phyloP scores from a whole-genome alignment of 2,888 invertebrate genomes.

The Zhuqinia jingwanae region DNA sequence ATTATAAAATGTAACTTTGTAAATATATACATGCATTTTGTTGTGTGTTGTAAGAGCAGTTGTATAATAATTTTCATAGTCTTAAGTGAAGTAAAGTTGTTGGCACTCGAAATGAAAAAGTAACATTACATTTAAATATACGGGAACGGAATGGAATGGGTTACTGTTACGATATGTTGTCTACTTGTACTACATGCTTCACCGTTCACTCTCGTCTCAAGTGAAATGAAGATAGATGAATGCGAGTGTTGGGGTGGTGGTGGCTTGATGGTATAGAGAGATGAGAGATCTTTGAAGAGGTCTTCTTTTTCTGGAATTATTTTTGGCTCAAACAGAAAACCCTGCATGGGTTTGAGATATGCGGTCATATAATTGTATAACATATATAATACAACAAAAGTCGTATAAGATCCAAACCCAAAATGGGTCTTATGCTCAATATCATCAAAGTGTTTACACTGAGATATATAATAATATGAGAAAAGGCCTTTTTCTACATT shows the following conservation, averaged over 20 bases:
- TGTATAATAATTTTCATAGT: slow-evolving; percentile 5
- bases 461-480: too few species aligned
- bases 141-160: slow-evolving; percentile 42
- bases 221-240: slow-evolving; percentile 55
- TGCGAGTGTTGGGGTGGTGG: not conserved
- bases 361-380: too few species aligned
- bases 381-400: not conserved
- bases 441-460: too few species aligned
- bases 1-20: slow-evolving; percentile 4
- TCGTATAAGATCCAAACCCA: too few species aligned
- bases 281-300: slow-evolving; percentile 68
- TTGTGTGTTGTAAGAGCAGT: not conserved
- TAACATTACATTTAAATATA: slow-evolving; percentile 44
- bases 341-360: too few species aligned
- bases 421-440: too few species aligned
- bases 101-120: slow-evolving; percentile 43
- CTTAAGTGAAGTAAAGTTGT: slow-evolving; percentile 27
- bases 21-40: not conserved
- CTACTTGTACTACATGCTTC: slow-evolving; percentile 17
- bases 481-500: too few species aligned
- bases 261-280: not conserved
- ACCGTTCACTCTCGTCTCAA: not conserved
- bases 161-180: slow-evolving; percentile 63
- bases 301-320: slow-evolving; percentile 65
- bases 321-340: slow-evolving; percentile 63